Base-by-base conservation (phyloP, 2,113 vertebrate genomes). In the Caranx melampygus region DNA sequence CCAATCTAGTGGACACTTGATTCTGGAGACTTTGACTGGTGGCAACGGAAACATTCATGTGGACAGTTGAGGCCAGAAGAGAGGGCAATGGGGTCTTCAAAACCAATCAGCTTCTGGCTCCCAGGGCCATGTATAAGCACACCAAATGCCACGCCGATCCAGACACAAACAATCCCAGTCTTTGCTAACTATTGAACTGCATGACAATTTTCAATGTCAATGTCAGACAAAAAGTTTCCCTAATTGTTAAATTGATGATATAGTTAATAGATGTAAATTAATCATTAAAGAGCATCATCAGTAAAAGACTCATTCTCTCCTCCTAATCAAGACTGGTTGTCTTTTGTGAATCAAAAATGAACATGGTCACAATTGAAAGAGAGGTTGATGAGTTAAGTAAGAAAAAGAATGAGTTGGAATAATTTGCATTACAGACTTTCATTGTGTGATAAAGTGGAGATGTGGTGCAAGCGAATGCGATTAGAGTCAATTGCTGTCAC, bases 401-500 rank as follows among this genome's bases (percentile, higher is more conserved):
- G 58, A 44, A 34, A 14, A 52, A 64, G 3, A 37, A 15, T 42
- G 26, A 0, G 45, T 42, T 52, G 42, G 3, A 40, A 21, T 44
- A 62, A 21, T 68, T 69, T 60, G 18, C 37, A 62, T 62, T 51
- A 45, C 44, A 34, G 18, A 49, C 49, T 45, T 51, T 51, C 13
- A 57, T 16, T 21, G 21, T 60, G 55, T 6, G 37, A 76, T 49
- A 35, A 57, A 59, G 35, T 45, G 7, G 12, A 65, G 33, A 13
- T 44, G 42, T n/a, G 26, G n/a, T 57, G 55, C 33, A 44, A 85
- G 12, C 7, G 40, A 72, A 65, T 61, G 47, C 58, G 34, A 72
- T 85, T 68, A 45, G 49, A 70, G 52, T 59, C 65, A 42, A n/a
- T 63, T 79, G 35, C 51, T 8, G 35, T 73, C 55, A 52, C 12